phyloP scores from a whole-genome alignment of 2,113 vertebrate species.

The Xenopus borealis region DNA sequence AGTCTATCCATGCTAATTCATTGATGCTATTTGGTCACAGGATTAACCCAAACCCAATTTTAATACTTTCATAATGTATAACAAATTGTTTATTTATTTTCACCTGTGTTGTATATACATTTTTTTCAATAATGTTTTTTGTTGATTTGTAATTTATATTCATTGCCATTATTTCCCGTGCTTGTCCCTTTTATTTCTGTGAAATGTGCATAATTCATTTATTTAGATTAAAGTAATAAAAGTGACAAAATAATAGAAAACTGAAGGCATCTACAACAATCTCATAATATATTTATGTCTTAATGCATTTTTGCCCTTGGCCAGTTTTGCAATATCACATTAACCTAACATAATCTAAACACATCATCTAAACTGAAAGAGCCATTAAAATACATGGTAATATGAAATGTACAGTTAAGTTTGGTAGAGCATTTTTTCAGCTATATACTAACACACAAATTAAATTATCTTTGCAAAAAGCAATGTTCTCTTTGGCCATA shows the following conservation, averaged over 20 bases:
- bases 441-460: background rate
- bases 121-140: too few species aligned
- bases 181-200: too few species aligned
- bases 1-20: too few species aligned
- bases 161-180: too few species aligned
- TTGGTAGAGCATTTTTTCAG: background rate
- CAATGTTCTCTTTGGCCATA: slow-evolving; percentile 24
- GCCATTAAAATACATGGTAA: slow-evolving; percentile 4
- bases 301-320: slow-evolving; percentile 35
- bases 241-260: slow-evolving; percentile 11
- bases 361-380: slow-evolving; percentile 22
- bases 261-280: slow-evolving; percentile 26
- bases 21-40: too few species aligned
- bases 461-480: slow-evolving; percentile 30
- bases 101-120: too few species aligned
- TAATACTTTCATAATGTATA: too few species aligned
- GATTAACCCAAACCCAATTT: too few species aligned
- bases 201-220: too few species aligned
- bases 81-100: too few species aligned
- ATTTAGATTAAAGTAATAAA: too few species aligned
- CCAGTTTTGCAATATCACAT: background rate
- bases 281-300: slow-evolving; percentile 32
- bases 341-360: slow-evolving; percentile 17
- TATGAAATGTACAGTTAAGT: background rate
- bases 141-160: too few species aligned